Evolutionary conservation across 2,113 vertebrate species (phyloP).

Genomic region (Sylvietta virens): DNA sequence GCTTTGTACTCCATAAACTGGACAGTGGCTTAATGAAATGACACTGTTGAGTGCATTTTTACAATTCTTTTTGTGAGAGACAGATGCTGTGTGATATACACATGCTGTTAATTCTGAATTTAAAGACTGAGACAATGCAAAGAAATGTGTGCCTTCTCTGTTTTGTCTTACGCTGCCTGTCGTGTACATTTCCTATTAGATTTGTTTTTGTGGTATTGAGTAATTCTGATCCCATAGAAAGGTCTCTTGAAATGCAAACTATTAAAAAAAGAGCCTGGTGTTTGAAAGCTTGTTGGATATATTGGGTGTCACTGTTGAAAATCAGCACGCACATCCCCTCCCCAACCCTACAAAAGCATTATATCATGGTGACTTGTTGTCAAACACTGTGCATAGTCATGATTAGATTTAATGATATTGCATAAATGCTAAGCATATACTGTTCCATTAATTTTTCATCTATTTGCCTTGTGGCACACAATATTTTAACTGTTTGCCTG

Average conservation of each 20-base stretch:
- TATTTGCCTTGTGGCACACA: neutral
- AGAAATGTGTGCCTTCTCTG: neutral
- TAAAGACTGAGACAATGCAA: neutral
- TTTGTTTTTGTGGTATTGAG: neutral
- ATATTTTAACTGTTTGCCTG: neutral
- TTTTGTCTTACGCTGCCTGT: neutral
- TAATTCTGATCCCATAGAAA: neutral
- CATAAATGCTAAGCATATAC: neutral
- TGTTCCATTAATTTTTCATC: neutral
- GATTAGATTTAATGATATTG: neutral
- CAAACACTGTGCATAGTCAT: accelerated
- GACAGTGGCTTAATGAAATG: neutral
- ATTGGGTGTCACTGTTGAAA: neutral
- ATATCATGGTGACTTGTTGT: neutral
- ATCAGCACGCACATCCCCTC: neutral
- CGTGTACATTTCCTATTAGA: neutral
- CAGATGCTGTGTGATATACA: neutral
- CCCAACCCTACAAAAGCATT: neutral
- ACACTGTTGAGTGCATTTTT: neutral
- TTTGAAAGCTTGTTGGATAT: neutral
- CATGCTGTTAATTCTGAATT: neutral
- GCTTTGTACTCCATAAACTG: neutral
- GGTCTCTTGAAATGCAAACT: neutral
- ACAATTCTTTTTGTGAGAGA: neutral
- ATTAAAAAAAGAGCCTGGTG: neutral